Percentiles rank a stretch among this genome's conserved stretches.
Conservation (phyloP, 2,888 invertebrate genomes). For the Kryphioiulus occultus region DNA sequence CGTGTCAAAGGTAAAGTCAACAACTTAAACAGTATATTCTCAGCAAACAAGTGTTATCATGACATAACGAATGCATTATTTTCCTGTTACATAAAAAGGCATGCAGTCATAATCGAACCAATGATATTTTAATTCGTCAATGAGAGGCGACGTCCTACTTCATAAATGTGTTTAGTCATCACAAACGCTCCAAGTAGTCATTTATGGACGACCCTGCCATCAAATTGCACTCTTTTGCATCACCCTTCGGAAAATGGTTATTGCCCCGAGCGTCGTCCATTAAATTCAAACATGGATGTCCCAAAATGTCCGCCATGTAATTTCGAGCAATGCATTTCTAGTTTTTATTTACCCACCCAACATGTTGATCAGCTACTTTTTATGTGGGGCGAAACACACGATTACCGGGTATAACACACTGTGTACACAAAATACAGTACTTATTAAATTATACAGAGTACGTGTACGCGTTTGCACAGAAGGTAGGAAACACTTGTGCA, state of each 20-base stretch:
- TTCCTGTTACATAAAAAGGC: too few relatives aligned
- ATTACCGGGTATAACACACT: conserved; percentile 25
- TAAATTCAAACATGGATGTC: background rate
- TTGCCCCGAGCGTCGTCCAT: background rate
- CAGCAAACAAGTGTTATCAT: too few relatives aligned
- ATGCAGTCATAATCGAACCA: too few relatives aligned
- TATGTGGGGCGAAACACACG: background rate
- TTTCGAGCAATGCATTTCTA: background rate
- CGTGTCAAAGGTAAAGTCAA: too few relatives aligned
- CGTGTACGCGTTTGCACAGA: background rate
- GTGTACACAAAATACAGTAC: background rate
- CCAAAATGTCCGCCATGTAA: background rate
- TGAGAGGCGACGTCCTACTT: too few relatives aligned
- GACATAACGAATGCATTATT: too few relatives aligned
- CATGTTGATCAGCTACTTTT: background rate
- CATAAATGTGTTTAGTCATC: too few relatives aligned
- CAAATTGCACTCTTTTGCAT: background rate
- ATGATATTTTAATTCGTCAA: too few relatives aligned
- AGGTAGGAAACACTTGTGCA: background rate
- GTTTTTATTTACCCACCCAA: background rate
- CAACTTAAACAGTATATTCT: too few relatives aligned
- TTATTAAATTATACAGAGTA: background rate
- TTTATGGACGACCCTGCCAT: background rate
- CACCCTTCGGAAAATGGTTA: background rate
- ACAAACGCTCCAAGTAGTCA: background rate